A percentile compares a stretch with the other conserved stretches of the same genome.
phyloP scores from a whole-genome alignment of 2,797 vertebrate genomes.

The Chelon auratus region DNA sequence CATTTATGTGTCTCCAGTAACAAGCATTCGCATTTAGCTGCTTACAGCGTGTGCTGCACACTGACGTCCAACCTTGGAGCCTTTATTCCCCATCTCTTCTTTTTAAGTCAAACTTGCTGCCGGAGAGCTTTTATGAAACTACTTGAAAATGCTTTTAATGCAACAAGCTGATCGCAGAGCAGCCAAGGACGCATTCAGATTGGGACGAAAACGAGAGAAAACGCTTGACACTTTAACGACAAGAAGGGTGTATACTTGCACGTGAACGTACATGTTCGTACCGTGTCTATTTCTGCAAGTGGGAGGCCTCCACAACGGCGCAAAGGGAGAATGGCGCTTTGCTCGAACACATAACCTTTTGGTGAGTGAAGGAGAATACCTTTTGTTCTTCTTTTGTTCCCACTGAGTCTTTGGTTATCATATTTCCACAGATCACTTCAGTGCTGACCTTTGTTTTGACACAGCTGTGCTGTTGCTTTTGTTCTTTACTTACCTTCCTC shows the following conservation, averaged over 20 bases:
- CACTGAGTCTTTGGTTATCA: conserved; percentile 4
- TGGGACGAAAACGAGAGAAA: not conserved
- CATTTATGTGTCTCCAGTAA: not conserved
- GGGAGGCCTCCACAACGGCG: not conserved
- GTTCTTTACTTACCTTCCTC: not conserved
- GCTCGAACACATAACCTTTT: conserved; percentile 8
- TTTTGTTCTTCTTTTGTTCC: conserved; percentile 12
- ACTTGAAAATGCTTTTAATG: conserved; percentile 17
- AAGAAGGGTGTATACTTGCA: not conserved
- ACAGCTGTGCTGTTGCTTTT: conserved; percentile 7
- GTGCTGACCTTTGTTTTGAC: conserved; percentile 35
- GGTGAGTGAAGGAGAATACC: not conserved
- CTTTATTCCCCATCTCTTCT: conserved; percentile 23
- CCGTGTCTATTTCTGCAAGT: not conserved
- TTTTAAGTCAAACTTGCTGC: conserved; percentile 17
- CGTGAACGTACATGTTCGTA: too few species aligned
- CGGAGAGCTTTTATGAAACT: not conserved
- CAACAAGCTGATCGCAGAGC: conserved; percentile 16
- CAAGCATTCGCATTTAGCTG: conserved; percentile 14
- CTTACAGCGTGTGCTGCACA: not conserved
- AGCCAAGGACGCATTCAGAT: not conserved
- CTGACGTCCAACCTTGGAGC: conserved; percentile 3
- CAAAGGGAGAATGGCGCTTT: not conserved
- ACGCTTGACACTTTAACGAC: not conserved
- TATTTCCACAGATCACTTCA: conserved; percentile 15